Evolutionary conservation across 2,113 vertebrate genomes (phyloP), one percentile per base, ranked within the genome.

Genomic region (Glaucomys volans): DNA sequence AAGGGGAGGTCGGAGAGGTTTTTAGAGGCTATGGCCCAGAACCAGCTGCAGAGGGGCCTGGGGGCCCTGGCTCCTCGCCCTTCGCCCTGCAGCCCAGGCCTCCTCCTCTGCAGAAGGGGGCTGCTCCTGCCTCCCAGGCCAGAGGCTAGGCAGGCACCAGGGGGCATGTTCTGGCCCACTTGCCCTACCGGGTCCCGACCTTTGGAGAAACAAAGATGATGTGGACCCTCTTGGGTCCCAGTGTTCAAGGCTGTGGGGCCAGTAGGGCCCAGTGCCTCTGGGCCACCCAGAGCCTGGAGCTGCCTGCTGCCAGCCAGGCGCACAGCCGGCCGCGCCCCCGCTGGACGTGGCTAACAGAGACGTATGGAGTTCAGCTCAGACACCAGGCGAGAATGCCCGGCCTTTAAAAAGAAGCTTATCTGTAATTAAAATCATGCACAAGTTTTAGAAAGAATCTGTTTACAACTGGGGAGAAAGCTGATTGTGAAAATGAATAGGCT

Each of bases 341-440:
- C 99, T 98, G 98, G 98, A 99, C 99, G 98, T 98, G 96, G 98
- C 98, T 98, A 99, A 99, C 98, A 99, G 99, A 99, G 99, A 99
- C 97, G 98, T 99, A 99, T 99, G 98, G 99, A 99, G 99, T 99
- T 99, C 99, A 99, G 99, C 99, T 99, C 99, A 99, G 99, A 98
- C 98, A n/a, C 99, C 98, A 98, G 99, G 98, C 99, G 98, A 98
- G 99, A 99, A 99, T 98, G 97, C 98, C 98, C 98, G 98, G 98
- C 98, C 99, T 99, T 98, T 98, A 98, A 98, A 98, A 97, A 99
- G 99, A 99, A 99, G 99, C 99, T 99, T 99, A 99, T 99, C 99
- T 99, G 99, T 99, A 99, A 99, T 99, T 99, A 99, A 99, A 99
- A 99, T 99, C 99, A 99, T 99, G 99, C 99, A 98, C 98, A 98